These are phyloP conservation scores for Caloenas nicobarica DNA, from an alignment of 2,113 vertebrate genomes.

Conservation along the genomic window DNA sequence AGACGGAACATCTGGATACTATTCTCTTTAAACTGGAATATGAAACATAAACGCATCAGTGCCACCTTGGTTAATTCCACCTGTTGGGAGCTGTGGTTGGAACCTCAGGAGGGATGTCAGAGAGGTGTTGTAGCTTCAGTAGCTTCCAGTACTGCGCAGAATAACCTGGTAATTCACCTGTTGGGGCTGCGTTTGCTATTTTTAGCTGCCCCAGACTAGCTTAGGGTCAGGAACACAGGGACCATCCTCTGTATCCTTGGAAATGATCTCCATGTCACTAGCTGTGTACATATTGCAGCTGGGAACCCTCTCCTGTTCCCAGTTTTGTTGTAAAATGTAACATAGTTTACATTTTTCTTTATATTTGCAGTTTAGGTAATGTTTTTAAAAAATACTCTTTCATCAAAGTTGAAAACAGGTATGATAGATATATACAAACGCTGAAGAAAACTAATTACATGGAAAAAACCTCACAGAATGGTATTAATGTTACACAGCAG, in stretches of 20 bases:
- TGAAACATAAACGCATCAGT: not conserved
- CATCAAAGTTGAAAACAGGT: not conserved
- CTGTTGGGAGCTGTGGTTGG: not conserved
- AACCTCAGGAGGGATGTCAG: not conserved
- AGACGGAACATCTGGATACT: accelerated
- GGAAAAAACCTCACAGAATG: not conserved
- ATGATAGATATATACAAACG: not conserved
- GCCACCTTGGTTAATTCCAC: not conserved
- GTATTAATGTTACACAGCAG: not conserved
- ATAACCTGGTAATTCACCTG: not conserved
- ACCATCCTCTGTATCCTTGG: accelerated
- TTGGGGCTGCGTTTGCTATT: not conserved
- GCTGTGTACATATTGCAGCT: not conserved
- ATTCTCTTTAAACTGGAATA: not conserved
- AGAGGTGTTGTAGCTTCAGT: not conserved
- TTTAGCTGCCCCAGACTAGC: not conserved
- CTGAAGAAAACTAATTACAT: not conserved
- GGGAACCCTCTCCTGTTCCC: not conserved
- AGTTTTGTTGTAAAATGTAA: not conserved
- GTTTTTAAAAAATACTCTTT: not conserved
- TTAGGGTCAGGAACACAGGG: not conserved
- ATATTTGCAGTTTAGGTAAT: not conserved
- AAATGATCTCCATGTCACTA: not conserved
- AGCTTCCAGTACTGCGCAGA: not conserved
- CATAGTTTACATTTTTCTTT: not conserved